Evolutionary conservation across 2,888 invertebrate genomes (phyloP), one percentile per base, ranked within the genome.

Genomic region (Drosophila flavopinicola): DNA sequence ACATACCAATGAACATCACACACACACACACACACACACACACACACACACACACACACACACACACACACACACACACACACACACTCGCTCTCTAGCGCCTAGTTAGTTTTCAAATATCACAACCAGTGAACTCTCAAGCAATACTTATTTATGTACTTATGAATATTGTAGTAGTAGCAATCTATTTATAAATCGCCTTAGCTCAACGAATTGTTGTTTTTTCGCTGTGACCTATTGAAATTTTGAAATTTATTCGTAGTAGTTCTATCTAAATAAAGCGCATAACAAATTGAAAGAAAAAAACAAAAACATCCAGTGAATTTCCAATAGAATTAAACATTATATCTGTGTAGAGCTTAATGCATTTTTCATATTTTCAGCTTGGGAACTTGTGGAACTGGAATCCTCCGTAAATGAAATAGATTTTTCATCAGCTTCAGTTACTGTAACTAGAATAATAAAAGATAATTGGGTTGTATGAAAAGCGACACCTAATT

Each of bases 201-300:
- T 68, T 78, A 58, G 37, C 44, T 45, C 63, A 72, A 78, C 77
- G 37, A 32, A 75, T 61, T 49, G 53, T 57, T 78, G 63, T 60
- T 53, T 20, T 57, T 66, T 60, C 65, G 63, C 64, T 79, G 80
- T 77, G 82, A 78, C 68, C 68, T 82, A 78, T 44, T 65, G 27
- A 66, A 66, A 60, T 61, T 61, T 66, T 38, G 23, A 60, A 63
- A n/a, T n/a, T 57, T 39, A 51, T 48, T 38, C 42, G 33, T 61
- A 68, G 68, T 45, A 68, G 68, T 45, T 48, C 27, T 47, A 65
- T 24, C 39, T 2, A 42, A 73, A 74, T 74, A 74, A 64, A 71
- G 25, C 27, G 56, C 66, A 63, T 51, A 63, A 42, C n/a, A 37
- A 67, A 72, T 45, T n/a, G 1, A 61, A 35, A 42, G 9, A 4